phyloP scores from a whole-genome alignment of 1,140 invertebrate species.

The Apis mellifera region Amel_HAv3.1 CM009941.2:15054001-15054500 shows the following conservation, averaged over 20 bases:
- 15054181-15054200: constrained; percentile 25
- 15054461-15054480: constrained; percentile 2
- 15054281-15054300: not conserved
- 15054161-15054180: constrained; percentile 71
- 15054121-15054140: constrained; percentile 75
- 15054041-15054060: constrained; percentile 72
- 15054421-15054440: not conserved
- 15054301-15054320: not conserved
- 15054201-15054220: not conserved
- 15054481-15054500: not conserved
- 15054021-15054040: constrained; percentile 74
- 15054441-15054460: not conserved
- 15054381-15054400: not conserved
- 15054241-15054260: constrained; percentile 1
- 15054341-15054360: not conserved
- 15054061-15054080: not conserved
- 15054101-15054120: constrained; percentile 44
- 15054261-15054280: not conserved
- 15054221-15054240: not conserved
- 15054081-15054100: not conserved
- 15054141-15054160: constrained; percentile 76
- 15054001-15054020: constrained; percentile 67
- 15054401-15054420: constrained; percentile 16
- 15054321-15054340: not conserved
- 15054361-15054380: not conserved